Conservation (phyloP, 2,113 vertebrate genomes). For the Lynx canadensis region DNA sequence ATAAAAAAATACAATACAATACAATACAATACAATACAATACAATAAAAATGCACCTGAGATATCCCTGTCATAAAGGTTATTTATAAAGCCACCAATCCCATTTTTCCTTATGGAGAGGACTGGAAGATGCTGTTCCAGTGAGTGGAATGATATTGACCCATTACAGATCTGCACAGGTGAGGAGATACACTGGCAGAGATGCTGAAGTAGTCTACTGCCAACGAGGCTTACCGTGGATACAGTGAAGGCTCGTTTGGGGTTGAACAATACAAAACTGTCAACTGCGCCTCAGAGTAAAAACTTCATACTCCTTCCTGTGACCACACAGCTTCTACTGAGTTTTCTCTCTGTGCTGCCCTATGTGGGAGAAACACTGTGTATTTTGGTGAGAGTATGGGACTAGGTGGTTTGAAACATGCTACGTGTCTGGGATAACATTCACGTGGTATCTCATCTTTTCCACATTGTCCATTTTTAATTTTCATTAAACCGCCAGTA, state of each 20-base stretch:
- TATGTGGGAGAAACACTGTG: not conserved
- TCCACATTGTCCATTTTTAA: not conserved
- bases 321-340: not conserved
- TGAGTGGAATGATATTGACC: not conserved
- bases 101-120: not conserved
- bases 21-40: too few relatives aligned
- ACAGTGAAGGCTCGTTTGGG: not conserved
- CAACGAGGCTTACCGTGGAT: not conserved
- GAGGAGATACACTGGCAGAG: not conserved
- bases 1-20: too few relatives aligned
- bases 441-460: not conserved
- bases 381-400: not conserved
- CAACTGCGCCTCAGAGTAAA: not conserved
- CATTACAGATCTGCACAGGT: not conserved
- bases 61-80: not conserved
- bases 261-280: not conserved
- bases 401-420: not conserved
- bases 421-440: not conserved
- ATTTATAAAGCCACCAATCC: not conserved
- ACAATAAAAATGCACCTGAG: not conserved
- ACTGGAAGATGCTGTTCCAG: not conserved
- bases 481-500: not conserved
- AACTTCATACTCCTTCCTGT: not conserved
- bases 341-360: not conserved
- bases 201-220: not conserved